phyloP scores from a whole-genome alignment of 2,888 invertebrate genomes.

The Sisyra nigra region DNA sequence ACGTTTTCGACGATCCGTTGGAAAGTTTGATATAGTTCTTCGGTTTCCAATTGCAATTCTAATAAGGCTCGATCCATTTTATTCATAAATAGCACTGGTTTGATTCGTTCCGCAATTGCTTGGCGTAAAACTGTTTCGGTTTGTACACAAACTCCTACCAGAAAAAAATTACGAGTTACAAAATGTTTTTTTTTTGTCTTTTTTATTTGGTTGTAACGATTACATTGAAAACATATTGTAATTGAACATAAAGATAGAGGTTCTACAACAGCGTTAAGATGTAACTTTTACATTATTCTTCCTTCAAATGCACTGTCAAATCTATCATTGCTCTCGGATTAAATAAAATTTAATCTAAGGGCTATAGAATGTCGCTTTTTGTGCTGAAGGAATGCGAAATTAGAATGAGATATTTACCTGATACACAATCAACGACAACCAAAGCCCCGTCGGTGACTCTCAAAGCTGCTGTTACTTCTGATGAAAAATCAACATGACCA shows the following conservation, averaged over 20 bases:
- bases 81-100: slow-evolving; percentile 99
- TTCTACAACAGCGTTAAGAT: slow-evolving; percentile 54
- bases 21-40: slow-evolving; percentile 97
- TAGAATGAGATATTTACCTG: slow-evolving; percentile 66
- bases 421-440: slow-evolving; percentile 99
- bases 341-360: slow-evolving; percentile 3
- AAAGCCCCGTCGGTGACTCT: slow-evolving; percentile 99
- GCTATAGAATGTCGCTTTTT: slow-evolving; percentile 20
- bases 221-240: slow-evolving; percentile 35
- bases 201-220: not conserved
- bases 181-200: not conserved
- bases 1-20: slow-evolving; percentile 99
- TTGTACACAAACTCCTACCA: slow-evolving; percentile 94
- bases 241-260: slow-evolving; percentile 69
- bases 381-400: slow-evolving; percentile 22
- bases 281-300: slow-evolving; percentile 31
- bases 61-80: slow-evolving; percentile 99
- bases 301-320: slow-evolving; percentile 53
- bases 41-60: slow-evolving; percentile 90
- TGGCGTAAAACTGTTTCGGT: slow-evolving; percentile 99
- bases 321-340: slow-evolving; percentile 24
- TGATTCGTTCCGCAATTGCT: slow-evolving; percentile 98
- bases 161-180: slow-evolving; percentile 1
- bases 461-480: slow-evolving; percentile 98
- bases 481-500: slow-evolving; percentile 99